These are phyloP conservation scores for Perizoma affinitatum DNA, from an alignment of 2,888 invertebrate genomes.

Conservation along the genomic window DNA sequence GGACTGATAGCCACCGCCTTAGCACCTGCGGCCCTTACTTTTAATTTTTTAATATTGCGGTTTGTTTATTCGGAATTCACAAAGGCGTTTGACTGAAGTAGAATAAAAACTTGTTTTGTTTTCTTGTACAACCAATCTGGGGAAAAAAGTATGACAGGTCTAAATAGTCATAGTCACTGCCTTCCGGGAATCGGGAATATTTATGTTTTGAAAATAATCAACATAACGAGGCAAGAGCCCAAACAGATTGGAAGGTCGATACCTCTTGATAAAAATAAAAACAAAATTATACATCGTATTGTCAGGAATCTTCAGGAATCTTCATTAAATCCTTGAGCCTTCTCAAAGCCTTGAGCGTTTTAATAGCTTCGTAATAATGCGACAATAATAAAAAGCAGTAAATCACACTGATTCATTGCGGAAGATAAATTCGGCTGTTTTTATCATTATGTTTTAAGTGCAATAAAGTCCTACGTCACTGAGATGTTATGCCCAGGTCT, in stretches of 20 bases:
- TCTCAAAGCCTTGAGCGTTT: background rate
- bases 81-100: no score
- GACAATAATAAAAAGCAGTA: conserved; percentile 4
- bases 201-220: no score
- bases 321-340: background rate
- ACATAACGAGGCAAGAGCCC: background rate
- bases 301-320: conserved; percentile 4
- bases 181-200: no score
- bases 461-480: conserved; percentile 6
- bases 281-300: background rate
- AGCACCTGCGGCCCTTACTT: no score
- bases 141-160: no score
- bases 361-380: background rate
- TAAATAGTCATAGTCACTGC: no score
- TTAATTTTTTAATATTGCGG: no score
- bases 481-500: background rate
- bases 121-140: no score
- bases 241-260: background rate
- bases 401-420: conserved; percentile 6
- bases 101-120: no score
- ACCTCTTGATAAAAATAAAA: background rate
- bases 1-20: no score
- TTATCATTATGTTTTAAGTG: conserved; percentile 1
- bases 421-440: conserved; percentile 6
- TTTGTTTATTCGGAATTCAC: no score